Evolutionary conservation across 2,888 invertebrate species (phyloP), one percentile per base, ranked within the genome.

Genomic region (Gymnocheta viridis): DNA sequence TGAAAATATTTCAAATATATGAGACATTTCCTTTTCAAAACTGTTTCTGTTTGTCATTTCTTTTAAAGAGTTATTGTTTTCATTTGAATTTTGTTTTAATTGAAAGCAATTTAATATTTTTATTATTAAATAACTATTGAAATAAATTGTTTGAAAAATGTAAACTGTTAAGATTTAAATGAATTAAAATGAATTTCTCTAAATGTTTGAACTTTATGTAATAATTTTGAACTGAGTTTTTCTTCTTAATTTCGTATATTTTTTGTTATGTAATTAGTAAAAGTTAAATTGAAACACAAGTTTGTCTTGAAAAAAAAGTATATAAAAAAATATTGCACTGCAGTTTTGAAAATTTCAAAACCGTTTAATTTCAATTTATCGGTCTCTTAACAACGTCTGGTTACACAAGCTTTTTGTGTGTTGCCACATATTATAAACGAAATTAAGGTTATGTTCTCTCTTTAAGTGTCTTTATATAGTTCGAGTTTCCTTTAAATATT

Each of bases 21-120:
- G 19, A 35, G 69, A 41, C 76, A 77, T 78, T 78, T 82, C 41
- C 78, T 56, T 82, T 78, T 73, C 73, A 67, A 78, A 78, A 60
- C 51, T 64, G 62, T 81, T 67, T 41, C 32, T 60, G 51, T 14
- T 35, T 72, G 64, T 35, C 54, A 54, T 5, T 47, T 62, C 14
- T 7, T 69, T 19, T 47, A 62, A 51, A 41, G 5, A 19, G 19
- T 38, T 62, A 19, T 24, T 22, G 17, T 70, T 24, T 27, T 54
- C 10, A 54, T 12, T 51, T 3, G 12, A 44, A 74, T 29, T 10
- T n/a, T 24, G 38, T 12, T 27, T 64, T 27, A 74, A 74, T 14
- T 41, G 27, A 44, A 74, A 49, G n/a, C 6, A n/a, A 12, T 51
- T 76, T 4, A 32, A 17, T n/a, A n/a, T 17, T 56, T n/a, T 7